Percentiles rank a stretch among this genome's conserved stretches.
These are phyloP conservation scores for Dasyornis broadbenti DNA, from an alignment of 2,113 vertebrate genomes.

Conservation along the genomic window DNA sequence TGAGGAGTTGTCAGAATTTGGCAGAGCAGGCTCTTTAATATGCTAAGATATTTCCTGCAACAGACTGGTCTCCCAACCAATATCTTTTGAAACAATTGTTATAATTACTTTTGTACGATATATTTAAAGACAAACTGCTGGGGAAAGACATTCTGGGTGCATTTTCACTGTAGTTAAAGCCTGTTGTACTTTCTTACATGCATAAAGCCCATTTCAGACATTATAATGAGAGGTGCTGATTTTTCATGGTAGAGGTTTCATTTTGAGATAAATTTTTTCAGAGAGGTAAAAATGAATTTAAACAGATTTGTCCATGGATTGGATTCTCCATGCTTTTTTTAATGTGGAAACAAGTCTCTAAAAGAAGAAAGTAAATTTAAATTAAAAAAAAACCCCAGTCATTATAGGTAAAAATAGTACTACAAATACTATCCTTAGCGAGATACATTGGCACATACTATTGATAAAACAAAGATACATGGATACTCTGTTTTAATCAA, in stretches of 20 bases:
- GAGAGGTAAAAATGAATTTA: neutral
- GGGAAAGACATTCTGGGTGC: neutral
- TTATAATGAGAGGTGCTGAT: neutral
- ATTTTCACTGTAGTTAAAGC: neutral
- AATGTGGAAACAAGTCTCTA: neutral
- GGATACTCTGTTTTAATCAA: neutral
- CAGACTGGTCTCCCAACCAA: conserved; percentile 34
- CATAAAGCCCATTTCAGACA: neutral
- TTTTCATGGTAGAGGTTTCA: neutral
- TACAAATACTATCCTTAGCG: neutral
- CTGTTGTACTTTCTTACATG: neutral
- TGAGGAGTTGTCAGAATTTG: neutral
- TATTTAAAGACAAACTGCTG: neutral
- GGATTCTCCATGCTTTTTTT: neutral
- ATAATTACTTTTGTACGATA: neutral
- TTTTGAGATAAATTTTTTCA: neutral
- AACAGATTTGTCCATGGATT: neutral
- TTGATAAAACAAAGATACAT: neutral
- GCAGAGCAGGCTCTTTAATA: neutral
- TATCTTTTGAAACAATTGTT: neutral
- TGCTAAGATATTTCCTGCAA: neutral
- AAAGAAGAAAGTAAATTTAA: neutral
- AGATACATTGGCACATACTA: neutral
- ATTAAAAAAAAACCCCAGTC: neutral
- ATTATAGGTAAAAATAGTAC: neutral